Conservation (phyloP, 2,888 invertebrate species). For the Linnaemya tessellans region DNA sequence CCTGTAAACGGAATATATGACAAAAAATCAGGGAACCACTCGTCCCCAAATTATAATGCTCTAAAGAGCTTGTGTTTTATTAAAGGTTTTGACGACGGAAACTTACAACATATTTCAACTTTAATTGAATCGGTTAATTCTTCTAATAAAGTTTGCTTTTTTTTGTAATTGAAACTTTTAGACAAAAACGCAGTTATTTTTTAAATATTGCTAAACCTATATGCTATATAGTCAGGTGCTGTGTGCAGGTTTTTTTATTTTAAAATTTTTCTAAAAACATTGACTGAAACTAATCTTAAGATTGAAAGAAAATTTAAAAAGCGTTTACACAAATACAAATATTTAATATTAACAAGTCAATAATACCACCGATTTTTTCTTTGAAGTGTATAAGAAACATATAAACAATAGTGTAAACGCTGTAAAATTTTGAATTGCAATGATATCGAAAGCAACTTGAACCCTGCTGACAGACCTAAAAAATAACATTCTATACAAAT, state of each 20-base stretch:
- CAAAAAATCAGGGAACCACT: not conserved
- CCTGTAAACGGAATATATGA: not conserved
- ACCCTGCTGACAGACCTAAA: no score
- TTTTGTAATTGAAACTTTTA: not conserved
- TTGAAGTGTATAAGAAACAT: conserved; percentile 2
- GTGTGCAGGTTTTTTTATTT: conserved; percentile 1
- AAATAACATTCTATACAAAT: no score
- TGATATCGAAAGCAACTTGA: not conserved
- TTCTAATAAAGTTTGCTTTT: no score
- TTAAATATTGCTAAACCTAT: no score
- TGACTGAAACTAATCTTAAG: conserved; percentile 42
- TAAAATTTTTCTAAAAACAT: conserved; percentile 1
- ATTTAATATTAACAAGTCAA: conserved; percentile 22
- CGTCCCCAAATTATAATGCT: not conserved
- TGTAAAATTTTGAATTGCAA: conserved; percentile 1
- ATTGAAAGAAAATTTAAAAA: conserved; percentile 2
- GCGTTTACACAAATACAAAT: conserved; percentile 32
- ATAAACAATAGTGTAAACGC: conserved; percentile 21
- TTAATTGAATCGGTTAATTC: no score
- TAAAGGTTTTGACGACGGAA: not conserved
- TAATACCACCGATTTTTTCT: conserved; percentile 52
- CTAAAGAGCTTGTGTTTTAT: not conserved
- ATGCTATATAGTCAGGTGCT: not conserved
- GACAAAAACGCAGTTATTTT: not conserved
- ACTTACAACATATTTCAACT: not conserved